Evolutionary conservation across 2,113 vertebrate genomes (phyloP), one percentile per base, ranked within the genome.

Genomic region (Platichthys flesus): DNA sequence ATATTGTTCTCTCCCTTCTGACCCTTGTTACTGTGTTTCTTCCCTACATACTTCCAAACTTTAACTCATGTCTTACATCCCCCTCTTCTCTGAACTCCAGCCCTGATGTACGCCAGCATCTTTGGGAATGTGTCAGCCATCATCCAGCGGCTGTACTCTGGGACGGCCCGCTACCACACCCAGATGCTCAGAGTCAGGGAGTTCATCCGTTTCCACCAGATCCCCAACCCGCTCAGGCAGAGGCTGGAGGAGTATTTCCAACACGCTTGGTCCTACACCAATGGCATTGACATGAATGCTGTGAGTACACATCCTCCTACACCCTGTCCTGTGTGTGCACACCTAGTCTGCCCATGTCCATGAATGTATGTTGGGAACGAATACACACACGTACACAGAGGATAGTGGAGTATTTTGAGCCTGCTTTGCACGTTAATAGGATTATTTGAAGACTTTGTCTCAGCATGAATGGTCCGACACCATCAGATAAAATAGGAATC

Each of bases 41-140:
- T 31, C 28, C 28, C 21, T 37, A 31, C 59, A 21, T 37, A 61
- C 42, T 21, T 42, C 35, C 35, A 63, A 63, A 21, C 26, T 47
- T 14, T 15, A 15, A 15, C 47, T 45, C 59, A 68, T 18, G 14
- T 12, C 8, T 49, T 9, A 60, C 58, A 13, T 20, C 49, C 60
- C 67, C 24, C 64, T 54, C 20, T 2, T 0, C 60, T n/a, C 54
- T 40, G 8, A 49, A 63, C 60, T 40, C 0, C 89, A 97, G 96
- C 96, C 0, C 92, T 97, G 73, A 97, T 97, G 96, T 97, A 97
- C 1, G 96, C 96, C 93, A 97, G 96, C 42, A 97, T 97, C 90
- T 97, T 97, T 20, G 96, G 96, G 57, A 97, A 97, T 4, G 96
- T 97, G 20, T 97, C 96, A 0, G 96, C 96, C 78, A 97, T 97